Evolutionary conservation across 2,888 invertebrate genomes (phyloP), one percentile per base, ranked within the genome.

Genomic region (Teinopalpus imperialis): DNA sequence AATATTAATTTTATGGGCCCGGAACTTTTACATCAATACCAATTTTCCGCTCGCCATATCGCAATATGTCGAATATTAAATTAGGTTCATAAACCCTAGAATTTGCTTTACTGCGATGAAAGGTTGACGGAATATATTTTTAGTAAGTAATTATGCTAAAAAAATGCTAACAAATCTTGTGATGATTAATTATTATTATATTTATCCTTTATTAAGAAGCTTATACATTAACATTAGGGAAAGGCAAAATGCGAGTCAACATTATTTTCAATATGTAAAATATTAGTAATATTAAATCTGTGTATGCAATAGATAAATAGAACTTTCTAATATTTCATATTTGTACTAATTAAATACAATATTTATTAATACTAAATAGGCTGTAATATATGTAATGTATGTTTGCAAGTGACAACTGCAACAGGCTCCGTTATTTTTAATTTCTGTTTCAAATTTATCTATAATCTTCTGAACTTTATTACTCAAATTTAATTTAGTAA

Each of bases 401-500:
- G 39, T 53, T 41, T 49, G 40, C 44, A 54, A 40, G 43, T 50
- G 52, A 49, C 53, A 53, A 56, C 63, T 57, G 46, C 48, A 61
- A 52, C 7, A n/a, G 26, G 36, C 29, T 3, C 2, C 8, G 29
- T 45, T 45, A 6, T 8, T 27, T 6, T 29, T 14, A 24, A 18
- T 35, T 35, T 30, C 34, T 16, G 66, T 58, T 63, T 81, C 76
- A 30, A 80, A 68, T 58, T 80, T 74, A 60, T 78, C 71, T 44
- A 76, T 68, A 51, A 81, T 78, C 73, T 85, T 86, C 24, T 69
- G 71, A 50, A 85, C 77, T 75, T 83, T 83, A 58, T 86, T 85
- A 49, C 76, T 81, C 39, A 81, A 54, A 61, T 82, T 86, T 49
- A 77, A 77, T 60, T 78, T 81, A 31, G 62, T 64, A 12, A 62